A percentile compares a stretch with the other conserved stretches of the same genome.
Evolutionary conservation across 2,113 vertebrate species (phyloP).

Genomic region (Sylvia atricapilla): DNA sequence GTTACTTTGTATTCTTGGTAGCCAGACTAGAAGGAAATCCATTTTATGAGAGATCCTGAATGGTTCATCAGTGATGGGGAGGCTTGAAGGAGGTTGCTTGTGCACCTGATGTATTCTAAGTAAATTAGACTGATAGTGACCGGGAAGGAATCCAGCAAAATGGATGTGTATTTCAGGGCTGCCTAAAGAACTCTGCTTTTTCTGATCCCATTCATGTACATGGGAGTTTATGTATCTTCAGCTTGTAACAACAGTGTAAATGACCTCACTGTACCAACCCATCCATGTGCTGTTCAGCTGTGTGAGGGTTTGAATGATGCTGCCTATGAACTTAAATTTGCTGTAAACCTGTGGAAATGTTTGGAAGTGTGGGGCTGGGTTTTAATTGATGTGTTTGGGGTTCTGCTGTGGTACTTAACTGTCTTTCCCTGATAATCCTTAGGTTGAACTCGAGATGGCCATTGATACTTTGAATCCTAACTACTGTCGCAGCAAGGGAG

Average conservation of each 20-base stretch:
- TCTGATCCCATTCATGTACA: background rate
- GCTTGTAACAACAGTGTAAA: background rate
- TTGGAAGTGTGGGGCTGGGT: background rate
- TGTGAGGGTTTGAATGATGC: background rate
- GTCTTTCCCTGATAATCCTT: background rate
- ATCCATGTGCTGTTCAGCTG: background rate
- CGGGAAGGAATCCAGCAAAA: background rate
- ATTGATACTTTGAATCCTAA: slow-evolving; percentile 92
- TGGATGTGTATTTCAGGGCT: background rate
- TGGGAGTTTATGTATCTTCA: background rate
- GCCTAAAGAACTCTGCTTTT: background rate
- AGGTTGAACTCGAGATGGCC: slow-evolving; percentile 92
- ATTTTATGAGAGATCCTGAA: background rate
- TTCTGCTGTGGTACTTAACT: background rate
- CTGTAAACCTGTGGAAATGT: background rate
- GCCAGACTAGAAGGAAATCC: background rate
- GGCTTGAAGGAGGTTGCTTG: background rate
- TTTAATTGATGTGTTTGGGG: background rate
- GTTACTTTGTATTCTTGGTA: background rate
- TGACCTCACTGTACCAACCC: background rate
- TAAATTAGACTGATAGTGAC: background rate
- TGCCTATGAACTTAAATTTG: background rate
- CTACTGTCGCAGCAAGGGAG: slow-evolving; percentile 97
- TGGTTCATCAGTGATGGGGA: background rate
- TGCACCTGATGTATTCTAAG: background rate